Evolutionary conservation across 2,888 invertebrate species (phyloP).

Genomic region (Microctonus brassicae): DNA sequence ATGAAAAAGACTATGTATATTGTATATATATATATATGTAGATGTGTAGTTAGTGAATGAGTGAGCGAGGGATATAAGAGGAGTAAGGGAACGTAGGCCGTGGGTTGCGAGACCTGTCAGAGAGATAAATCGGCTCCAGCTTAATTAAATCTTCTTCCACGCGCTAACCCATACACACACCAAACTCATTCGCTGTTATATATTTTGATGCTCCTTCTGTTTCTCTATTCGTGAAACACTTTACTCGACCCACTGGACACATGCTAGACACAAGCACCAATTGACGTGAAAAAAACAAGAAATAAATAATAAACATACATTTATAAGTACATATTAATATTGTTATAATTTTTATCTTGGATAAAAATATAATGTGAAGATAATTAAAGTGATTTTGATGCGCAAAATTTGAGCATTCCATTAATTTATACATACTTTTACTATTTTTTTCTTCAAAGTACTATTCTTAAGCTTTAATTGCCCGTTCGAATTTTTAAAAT

Average conservation of each 20-base stretch:
- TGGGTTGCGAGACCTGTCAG: slow-evolving; percentile 60
- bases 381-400: no score
- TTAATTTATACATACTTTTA: no score
- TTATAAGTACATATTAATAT: background rate
- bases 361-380: background rate
- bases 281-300: slow-evolving; percentile 60
- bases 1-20: background rate
- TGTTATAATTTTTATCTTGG: background rate
- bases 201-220: slow-evolving; percentile 15
- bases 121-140: slow-evolving; percentile 70
- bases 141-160: slow-evolving; percentile 70
- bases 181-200: slow-evolving; percentile 37
- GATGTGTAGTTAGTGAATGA: background rate
- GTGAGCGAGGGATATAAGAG: background rate
- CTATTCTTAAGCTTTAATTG: no score
- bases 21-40: background rate
- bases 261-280: slow-evolving; percentile 50
- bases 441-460: no score
- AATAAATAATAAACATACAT: background rate
- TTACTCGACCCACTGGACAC: slow-evolving; percentile 6
- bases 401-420: no score
- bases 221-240: slow-evolving; percentile 21
- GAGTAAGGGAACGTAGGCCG: slow-evolving; percentile 40
- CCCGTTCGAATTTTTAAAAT: no score
- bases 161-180: slow-evolving; percentile 57